phyloP scores from a whole-genome alignment of 2,797 vertebrate species.

The Chaetodon trifasciatus region DNA sequence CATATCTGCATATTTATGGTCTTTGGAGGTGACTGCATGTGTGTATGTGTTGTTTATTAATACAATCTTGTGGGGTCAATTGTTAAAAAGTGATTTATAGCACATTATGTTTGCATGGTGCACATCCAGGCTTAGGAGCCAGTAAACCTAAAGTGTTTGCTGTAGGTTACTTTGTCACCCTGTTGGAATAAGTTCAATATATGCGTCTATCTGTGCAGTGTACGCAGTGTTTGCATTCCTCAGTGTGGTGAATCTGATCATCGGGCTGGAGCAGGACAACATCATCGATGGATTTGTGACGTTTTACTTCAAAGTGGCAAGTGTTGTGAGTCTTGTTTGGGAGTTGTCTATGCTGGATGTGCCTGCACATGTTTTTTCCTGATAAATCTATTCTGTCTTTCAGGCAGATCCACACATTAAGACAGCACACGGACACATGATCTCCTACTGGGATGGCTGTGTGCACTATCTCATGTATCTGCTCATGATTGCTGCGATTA shows the following conservation, averaged over 20 bases:
- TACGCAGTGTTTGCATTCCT: slow-evolving; percentile 92
- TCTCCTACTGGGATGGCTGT: slow-evolving; percentile 96
- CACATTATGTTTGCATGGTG: neutral
- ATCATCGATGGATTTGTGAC: slow-evolving; percentile 96
- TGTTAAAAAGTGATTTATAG: neutral
- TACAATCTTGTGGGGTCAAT: neutral
- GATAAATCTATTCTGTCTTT: slow-evolving; percentile 46
- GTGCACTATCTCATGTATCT: slow-evolving; percentile 96
- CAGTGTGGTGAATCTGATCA: slow-evolving; percentile 94
- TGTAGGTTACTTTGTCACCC: neutral
- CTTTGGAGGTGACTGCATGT: neutral
- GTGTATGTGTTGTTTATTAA: neutral
- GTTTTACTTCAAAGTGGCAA: slow-evolving; percentile 94
- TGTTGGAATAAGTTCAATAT: neutral
- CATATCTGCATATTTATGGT: neutral
- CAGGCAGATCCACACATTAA: slow-evolving; percentile 91
- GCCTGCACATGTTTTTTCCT: neutral
- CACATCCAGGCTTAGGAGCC: neutral
- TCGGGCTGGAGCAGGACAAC: slow-evolving; percentile 94
- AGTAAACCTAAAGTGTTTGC: neutral
- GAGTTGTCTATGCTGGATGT: no score
- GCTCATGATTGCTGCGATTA: slow-evolving; percentile 94
- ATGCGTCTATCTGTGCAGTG: slow-evolving; percentile 79
- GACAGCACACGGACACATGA: slow-evolving; percentile 94
- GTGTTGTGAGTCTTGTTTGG: slow-evolving; percentile 16